phyloP scores from a whole-genome alignment of 2,888 invertebrate species.

The Lordiphosa andalusiaca region DNA sequence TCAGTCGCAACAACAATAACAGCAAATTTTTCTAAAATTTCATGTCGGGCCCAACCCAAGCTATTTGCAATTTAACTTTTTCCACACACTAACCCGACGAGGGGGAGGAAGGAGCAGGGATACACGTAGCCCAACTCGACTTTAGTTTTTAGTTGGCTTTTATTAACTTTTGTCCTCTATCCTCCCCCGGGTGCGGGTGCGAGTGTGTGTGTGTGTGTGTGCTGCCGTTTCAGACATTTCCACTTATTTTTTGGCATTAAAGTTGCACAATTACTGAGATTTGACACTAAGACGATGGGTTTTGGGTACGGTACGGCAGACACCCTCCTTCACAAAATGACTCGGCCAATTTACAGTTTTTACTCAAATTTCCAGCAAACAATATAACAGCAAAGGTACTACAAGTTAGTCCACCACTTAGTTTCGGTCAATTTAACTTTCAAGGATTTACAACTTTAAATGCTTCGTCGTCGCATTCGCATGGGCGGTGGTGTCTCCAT shows the following conservation, averaged over 20 bases:
- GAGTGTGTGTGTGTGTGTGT: conserved; percentile 5
- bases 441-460: conserved; percentile 24
- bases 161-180: conserved; percentile 62
- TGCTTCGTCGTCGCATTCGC: conserved; percentile 2
- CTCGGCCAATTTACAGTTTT: conserved; percentile 57
- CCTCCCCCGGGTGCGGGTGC: not conserved
- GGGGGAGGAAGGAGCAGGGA: conserved; percentile 21
- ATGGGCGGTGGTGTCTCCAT: not conserved
- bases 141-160: conserved; percentile 71
- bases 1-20: conserved; percentile 59
- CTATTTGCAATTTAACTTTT: conserved; percentile 74
- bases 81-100: conserved; percentile 15
- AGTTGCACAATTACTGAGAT: conserved; percentile 71
- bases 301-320: conserved; percentile 5
- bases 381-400: conserved; percentile 8
- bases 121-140: conserved; percentile 56
- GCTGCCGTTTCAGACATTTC: conserved; percentile 35
- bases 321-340: conserved; percentile 26
- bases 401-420: not conserved
- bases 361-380: conserved; percentile 43
- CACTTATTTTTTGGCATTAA: conserved; percentile 63
- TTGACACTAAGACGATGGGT: conserved; percentile 53
- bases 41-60: conserved; percentile 57
- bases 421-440: conserved; percentile 53
- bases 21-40: conserved; percentile 72